phyloP scores from a whole-genome alignment of 2,888 invertebrate species.

The Chrysolina haemoptera region DNA sequence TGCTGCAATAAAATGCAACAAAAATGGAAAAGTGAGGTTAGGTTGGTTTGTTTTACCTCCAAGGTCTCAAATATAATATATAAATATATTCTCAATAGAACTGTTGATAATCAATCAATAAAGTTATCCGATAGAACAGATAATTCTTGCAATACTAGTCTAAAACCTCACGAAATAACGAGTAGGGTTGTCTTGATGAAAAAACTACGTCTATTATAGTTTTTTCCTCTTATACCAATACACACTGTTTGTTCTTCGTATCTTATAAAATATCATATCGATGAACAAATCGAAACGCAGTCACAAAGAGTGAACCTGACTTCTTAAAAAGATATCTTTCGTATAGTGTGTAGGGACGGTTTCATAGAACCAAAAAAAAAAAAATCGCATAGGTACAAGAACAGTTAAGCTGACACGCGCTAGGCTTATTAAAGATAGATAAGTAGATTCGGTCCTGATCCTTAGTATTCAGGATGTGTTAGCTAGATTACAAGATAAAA shows the following conservation, averaged over 20 bases:
- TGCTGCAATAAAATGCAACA: not conserved
- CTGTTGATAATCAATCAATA: no score
- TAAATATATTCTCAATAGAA: no score
- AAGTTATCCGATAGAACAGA: no score
- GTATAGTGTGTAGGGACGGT: not conserved
- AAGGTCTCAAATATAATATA: not conserved
- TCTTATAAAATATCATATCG: not conserved
- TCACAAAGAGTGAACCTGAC: not conserved
- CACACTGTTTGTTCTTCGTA: no score
- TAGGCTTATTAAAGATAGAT: conserved; percentile 48
- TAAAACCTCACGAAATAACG: no score
- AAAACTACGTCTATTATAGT: no score
- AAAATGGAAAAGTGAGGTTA: not conserved
- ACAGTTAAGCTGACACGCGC: conserved; percentile 51
- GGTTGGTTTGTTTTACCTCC: not conserved
- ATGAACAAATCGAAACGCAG: not conserved
- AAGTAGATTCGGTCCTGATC: conserved; percentile 47
- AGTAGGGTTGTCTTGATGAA: no score
- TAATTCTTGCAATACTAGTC: no score
- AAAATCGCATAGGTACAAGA: conserved; percentile 28
- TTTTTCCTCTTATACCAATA: no score
- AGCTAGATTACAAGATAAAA: conserved; percentile 50
- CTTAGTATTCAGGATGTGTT: conserved; percentile 47
- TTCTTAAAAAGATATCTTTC: not conserved
- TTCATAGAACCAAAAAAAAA: conserved; percentile 31